Evolutionary conservation across 2,113 vertebrate genomes (phyloP).

Genomic region (Petaurus breviceps): DNA sequence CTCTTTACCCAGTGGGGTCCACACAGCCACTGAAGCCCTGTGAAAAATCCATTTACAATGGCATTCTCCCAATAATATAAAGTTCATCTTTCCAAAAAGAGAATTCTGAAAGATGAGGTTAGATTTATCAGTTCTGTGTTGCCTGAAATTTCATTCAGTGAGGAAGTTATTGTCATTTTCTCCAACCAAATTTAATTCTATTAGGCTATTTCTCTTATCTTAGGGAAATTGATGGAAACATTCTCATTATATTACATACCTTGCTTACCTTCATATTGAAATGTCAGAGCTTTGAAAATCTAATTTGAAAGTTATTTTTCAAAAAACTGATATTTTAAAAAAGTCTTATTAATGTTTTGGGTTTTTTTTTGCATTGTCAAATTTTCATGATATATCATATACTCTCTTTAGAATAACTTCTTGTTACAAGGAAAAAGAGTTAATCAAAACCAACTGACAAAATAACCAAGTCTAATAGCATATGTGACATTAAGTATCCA

Average conservation of each 20-base stretch:
- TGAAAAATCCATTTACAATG: conserved; percentile 44
- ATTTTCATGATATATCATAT: too few relatives aligned
- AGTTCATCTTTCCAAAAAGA: conserved; percentile 53
- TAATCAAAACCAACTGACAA: too few relatives aligned
- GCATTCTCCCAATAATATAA: conserved; percentile 44
- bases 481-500: not conserved
- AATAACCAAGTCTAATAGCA: too few relatives aligned
- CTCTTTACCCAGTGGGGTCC: conserved; percentile 31
- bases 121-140: conserved; percentile 14
- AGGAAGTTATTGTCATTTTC: not conserved
- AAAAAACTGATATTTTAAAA: not conserved
- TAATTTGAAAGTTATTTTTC: conserved; percentile 17
- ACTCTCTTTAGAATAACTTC: too few relatives aligned
- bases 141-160: conserved; percentile 20
- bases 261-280: not conserved
- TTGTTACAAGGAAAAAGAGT: too few relatives aligned
- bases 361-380: too few relatives aligned
- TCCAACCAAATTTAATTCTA: conserved; percentile 28
- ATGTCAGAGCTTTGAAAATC: conserved; percentile 2
- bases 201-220: conserved; percentile 39
- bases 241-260: not conserved
- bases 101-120: conserved; percentile 49
- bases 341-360: too few relatives aligned
- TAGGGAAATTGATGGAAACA: conserved; percentile 29
- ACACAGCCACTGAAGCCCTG: conserved; percentile 47